A percentile compares a stretch with the other conserved stretches of the same genome.
phyloP scores from a whole-genome alignment of 2,113 vertebrate genomes.

The Prionailurus viverrinus region DNA sequence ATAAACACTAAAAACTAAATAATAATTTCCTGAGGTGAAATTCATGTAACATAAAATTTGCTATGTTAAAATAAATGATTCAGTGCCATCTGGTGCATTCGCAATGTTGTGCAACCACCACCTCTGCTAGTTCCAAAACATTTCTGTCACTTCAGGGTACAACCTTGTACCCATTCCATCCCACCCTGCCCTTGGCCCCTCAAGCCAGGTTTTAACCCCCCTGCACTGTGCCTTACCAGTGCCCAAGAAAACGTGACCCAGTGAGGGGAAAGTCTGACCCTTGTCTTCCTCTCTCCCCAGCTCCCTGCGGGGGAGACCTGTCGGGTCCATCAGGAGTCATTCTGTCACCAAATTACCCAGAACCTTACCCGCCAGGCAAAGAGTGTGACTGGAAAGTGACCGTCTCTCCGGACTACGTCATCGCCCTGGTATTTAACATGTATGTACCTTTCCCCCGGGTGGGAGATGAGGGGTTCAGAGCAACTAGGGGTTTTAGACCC shows the following conservation, averaged over 20 bases:
- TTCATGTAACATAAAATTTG: neutral
- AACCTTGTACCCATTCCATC: too few relatives aligned
- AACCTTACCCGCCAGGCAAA: slow-evolving; percentile 95
- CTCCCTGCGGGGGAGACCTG: slow-evolving; percentile 96
- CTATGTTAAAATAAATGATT: neutral
- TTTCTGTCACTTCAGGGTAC: neutral
- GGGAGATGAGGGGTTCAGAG: slow-evolving; percentile 44
- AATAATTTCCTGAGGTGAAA: neutral
- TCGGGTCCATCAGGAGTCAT: slow-evolving; percentile 95
- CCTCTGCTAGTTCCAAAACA: neutral
- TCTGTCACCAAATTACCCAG: slow-evolving; percentile 96
- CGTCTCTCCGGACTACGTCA: slow-evolving; percentile 96
- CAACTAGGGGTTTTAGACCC: neutral
- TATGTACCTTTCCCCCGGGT: slow-evolving; percentile 85
- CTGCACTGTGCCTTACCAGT: neutral
- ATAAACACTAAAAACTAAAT: too few relatives aligned
- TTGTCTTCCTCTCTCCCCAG: slow-evolving; percentile 82
- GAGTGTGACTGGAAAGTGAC: slow-evolving; percentile 98
- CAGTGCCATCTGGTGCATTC: too few relatives aligned
- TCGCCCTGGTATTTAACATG: slow-evolving; percentile 95
- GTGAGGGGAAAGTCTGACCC: neutral
- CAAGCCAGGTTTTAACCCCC: neutral
- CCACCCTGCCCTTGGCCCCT: neutral
- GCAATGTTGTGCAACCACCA: accelerated
- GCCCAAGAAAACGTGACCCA: neutral